Evolutionary conservation across 30 jellyfish, hydroid and myxozoan genomes (phyloP), one percentile per base, ranked within the genome.

Genomic region (Hydractinia echinata): DNA sequence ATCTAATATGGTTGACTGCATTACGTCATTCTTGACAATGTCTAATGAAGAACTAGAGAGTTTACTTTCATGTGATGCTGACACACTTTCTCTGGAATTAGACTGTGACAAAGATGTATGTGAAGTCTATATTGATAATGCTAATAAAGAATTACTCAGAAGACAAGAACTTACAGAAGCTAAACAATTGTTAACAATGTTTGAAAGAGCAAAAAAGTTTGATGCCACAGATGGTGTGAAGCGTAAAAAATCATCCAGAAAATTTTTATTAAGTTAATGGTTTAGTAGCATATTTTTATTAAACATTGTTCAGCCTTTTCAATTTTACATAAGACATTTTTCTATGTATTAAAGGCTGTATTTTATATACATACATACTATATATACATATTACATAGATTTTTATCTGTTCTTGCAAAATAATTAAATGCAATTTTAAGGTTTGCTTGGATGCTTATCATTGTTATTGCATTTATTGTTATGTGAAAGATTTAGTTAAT

Each of bases 41-140:
- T 80, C 87, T 19, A 80, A 80, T 62, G 81, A 66, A 61, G 87
- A 80, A 48, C 56, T 80, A 61, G 87, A 80, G n/a, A 21, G 49
- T 49, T 15, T 80, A 21, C 10, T 67, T 20, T 69, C 18, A 48
- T 80, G 67, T 5, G 44, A 30, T 50, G 14, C 19, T 4, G 7
- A 66, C 20, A 20, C 53, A 15, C 67, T 80, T 66, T 52, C 69
- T 39, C 1, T 61, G 49, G 64, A 48, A 60, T 8, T 62, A 10
- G 61, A 67, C 30, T 10, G 21, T 8, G 66, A 66, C 10, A 5
- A 21, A 51, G 61, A 61, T 80, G 81, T 9, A 21, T 11, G 20
- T 44, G 11, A 7, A 7, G 85, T 80, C 30, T 61, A 48, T 80
- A 11, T 60, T 21, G 79, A 68, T 62, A 80, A 53, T 66, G 87